Conservation (phyloP, 2,797 vertebrate species). For the Harpagifer antarcticus region DNA sequence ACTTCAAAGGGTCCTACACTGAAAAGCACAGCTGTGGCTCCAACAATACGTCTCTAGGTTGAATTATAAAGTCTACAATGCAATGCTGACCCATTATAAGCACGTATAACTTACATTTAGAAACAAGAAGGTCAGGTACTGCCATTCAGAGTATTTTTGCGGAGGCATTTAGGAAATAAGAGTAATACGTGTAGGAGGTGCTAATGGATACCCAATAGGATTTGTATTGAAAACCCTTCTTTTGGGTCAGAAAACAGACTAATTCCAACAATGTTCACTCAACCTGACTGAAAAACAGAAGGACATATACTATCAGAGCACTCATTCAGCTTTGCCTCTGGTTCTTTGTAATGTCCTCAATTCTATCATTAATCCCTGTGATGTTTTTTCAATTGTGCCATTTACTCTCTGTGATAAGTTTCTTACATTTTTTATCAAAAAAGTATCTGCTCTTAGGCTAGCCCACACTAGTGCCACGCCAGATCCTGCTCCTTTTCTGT, state of each 20-base stretch:
- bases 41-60: slow-evolving; percentile 7
- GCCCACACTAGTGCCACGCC: no score
- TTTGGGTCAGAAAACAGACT: slow-evolving; percentile 3
- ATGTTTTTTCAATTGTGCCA: no score
- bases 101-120: slow-evolving; percentile 1
- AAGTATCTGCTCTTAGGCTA: no score
- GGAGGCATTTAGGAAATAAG: slow-evolving; percentile 12
- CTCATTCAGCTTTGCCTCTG: not conserved
- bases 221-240: slow-evolving; percentile 19
- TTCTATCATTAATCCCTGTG: no score
- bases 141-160: not conserved
- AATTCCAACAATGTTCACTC: slow-evolving; percentile 14
- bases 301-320: slow-evolving; percentile 5
- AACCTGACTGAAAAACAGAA: slow-evolving; percentile 18
- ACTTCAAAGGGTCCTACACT: slow-evolving; percentile 18
- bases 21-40: slow-evolving; percentile 1
- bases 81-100: not conserved
- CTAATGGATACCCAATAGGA: not conserved
- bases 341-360: no score
- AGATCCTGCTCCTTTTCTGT: no score
- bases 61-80: not conserved
- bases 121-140: not conserved
- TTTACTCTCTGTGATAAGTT: no score
- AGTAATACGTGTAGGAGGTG: not conserved
- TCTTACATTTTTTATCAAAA: no score